Evolutionary conservation across 1,140 invertebrate species (phyloP).

Genomic region (Brachionus calyciflorus): DNA sequence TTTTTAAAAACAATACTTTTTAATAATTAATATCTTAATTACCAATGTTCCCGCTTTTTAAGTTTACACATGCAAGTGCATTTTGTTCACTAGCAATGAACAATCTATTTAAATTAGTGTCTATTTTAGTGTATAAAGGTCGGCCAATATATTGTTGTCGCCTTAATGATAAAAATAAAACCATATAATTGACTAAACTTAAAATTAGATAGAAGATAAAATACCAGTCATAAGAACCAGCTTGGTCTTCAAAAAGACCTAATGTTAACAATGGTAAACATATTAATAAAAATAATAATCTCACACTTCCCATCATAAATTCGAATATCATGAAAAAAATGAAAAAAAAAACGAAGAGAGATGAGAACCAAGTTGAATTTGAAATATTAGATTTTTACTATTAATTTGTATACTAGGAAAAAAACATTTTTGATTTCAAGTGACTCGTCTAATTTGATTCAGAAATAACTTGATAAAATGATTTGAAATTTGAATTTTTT

Average conservation of each 20-base stretch:
- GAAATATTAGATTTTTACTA: too few species aligned
- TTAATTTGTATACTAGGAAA: too few species aligned
- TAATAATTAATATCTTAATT: neutral
- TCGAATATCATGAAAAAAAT: neutral
- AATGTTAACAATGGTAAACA: neutral
- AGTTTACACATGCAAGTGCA: constrained; percentile 9
- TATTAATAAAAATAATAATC: constrained; percentile 24
- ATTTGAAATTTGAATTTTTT: neutral
- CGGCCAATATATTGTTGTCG: constrained; percentile 40
- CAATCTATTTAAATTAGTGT: neutral
- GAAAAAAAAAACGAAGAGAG: neutral
- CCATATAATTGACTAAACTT: neutral
- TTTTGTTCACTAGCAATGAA: constrained; percentile 26
- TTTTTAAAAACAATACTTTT: neutral
- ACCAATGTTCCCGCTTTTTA: constrained; percentile 40
- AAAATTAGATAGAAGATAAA: neutral
- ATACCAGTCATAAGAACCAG: constrained; percentile 37
- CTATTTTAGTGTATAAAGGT: neutral
- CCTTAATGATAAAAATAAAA: neutral
- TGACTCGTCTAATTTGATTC: neutral
- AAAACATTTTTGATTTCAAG: neutral
- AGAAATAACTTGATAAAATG: constrained; percentile 2
- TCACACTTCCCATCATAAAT: constrained; percentile 15
- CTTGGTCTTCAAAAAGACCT: constrained; percentile 29
- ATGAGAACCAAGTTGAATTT: too few species aligned